phyloP scores from a whole-genome alignment of 2,797 vertebrate species.

The Oryzias dopingdopingensis region DNA sequence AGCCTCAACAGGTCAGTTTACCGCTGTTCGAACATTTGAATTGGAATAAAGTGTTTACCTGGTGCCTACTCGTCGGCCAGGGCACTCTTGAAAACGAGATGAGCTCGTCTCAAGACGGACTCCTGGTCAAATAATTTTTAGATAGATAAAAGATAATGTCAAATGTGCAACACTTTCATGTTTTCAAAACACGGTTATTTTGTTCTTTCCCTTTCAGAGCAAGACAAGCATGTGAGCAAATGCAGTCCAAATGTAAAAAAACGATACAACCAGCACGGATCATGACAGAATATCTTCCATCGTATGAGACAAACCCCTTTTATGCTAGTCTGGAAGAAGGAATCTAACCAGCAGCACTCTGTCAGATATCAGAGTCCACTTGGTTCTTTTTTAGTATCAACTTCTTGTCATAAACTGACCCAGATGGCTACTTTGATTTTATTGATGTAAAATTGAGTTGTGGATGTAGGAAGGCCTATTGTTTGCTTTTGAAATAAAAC shows the following conservation, averaged over 20 bases:
- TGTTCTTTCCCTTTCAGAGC: constrained; percentile 67
- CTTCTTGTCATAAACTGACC: constrained; percentile 34
- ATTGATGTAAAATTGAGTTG: constrained; percentile 72
- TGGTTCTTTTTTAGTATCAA: constrained; percentile 43
- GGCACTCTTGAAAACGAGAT: constrained; percentile 89
- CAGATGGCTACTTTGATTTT: constrained; percentile 54
- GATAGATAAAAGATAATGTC: constrained; percentile 84
- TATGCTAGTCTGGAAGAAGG: constrained; percentile 65
- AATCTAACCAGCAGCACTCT: constrained; percentile 57
- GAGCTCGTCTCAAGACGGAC: constrained; percentile 88
- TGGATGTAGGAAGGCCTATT: constrained; percentile 58
- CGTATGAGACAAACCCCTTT: constrained; percentile 84
- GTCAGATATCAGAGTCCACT: constrained; percentile 50
- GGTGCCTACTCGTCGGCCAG: constrained; percentile 85
- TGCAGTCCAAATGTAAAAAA: constrained; percentile 78
- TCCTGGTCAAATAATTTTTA: constrained; percentile 88
- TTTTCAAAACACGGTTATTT: constrained; percentile 79
- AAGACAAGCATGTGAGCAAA: constrained; percentile 79
- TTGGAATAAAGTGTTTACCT: constrained; percentile 85
- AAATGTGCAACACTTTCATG: constrained; percentile 82
- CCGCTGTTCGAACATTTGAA: constrained; percentile 74
- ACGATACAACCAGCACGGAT: constrained; percentile 83
- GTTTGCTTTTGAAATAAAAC: constrained; percentile 35
- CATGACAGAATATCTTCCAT: constrained; percentile 83
- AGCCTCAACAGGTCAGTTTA: constrained; percentile 66